phyloP scores from a whole-genome alignment of 2,888 invertebrate species.

The Andricus quercusramuli region DNA sequence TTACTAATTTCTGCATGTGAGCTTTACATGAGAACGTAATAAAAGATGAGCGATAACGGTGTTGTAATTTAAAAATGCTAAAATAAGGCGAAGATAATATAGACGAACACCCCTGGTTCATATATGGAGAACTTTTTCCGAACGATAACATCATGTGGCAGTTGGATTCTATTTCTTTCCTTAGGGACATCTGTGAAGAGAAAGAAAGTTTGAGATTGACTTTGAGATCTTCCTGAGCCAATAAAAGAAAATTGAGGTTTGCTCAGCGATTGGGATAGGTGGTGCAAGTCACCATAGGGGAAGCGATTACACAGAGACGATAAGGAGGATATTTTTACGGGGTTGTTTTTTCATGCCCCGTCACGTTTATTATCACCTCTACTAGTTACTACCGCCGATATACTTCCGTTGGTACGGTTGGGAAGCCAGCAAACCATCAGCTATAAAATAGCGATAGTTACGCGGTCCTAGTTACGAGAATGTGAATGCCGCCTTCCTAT shows the following conservation, averaged over 20 bases:
- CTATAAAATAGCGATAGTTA: slow-evolving; percentile 22
- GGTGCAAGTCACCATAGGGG: background rate
- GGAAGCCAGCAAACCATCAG: slow-evolving; percentile 9
- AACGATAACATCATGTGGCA: background rate
- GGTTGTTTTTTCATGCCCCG: background rate
- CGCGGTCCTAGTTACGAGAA: slow-evolving; percentile 9
- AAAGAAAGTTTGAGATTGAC: slow-evolving; percentile 7
- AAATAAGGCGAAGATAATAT: background rate
- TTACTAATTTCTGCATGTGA: background rate
- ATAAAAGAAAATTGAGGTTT: slow-evolving; percentile 9
- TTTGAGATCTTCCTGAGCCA: slow-evolving; percentile 12
- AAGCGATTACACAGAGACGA: slow-evolving; percentile 12
- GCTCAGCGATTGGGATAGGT: background rate
- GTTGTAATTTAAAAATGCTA: background rate
- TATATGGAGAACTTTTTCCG: background rate
- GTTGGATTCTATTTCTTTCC: background rate
- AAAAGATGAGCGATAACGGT: background rate
- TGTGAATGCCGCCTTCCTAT: background rate
- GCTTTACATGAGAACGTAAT: background rate
- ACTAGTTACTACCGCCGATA: slow-evolving; percentile 12
- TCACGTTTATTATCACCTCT: slow-evolving; percentile 11
- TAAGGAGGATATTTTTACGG: slow-evolving; percentile 10
- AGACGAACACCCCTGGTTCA: background rate
- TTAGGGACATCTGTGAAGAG: background rate
- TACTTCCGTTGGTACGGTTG: background rate